Evolutionary conservation across 2,888 invertebrate genomes (phyloP).

Genomic region (Ennomos quercinarius): DNA sequence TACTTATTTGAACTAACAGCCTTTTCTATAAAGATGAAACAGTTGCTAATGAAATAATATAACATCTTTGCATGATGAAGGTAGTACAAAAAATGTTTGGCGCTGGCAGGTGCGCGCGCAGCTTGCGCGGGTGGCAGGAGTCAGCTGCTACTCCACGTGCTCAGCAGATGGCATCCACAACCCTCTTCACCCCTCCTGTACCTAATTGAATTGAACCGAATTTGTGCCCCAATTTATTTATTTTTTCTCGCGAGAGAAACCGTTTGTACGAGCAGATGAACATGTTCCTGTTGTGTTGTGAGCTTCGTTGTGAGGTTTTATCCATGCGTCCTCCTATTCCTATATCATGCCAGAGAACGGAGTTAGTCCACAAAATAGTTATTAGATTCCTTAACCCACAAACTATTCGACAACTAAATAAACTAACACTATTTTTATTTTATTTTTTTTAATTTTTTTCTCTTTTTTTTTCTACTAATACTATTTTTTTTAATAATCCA

Average conservation of each 20-base stretch:
- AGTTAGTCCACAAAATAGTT: too few species aligned
- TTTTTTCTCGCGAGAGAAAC: conserved; percentile 14
- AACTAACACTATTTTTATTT: too few species aligned
- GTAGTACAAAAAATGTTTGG: conserved; percentile 66
- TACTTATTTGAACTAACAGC: too few species aligned
- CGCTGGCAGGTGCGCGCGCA: conserved; percentile 72
- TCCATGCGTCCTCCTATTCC: too few species aligned
- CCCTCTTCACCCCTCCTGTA: conserved; percentile 54
- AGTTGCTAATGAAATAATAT: conserved; percentile 47
- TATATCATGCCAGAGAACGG: background rate
- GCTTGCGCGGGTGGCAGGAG: conserved; percentile 74
- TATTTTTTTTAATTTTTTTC: too few species aligned
- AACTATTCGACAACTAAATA: too few species aligned
- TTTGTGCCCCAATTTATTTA: conserved; percentile 28
- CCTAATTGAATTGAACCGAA: conserved; percentile 41
- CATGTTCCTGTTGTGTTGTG: too few species aligned
- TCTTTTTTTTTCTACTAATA: too few species aligned
- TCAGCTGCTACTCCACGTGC: conserved; percentile 81
- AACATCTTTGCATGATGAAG: conserved; percentile 46
- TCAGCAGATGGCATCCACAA: conserved; percentile 72
- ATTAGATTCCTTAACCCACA: too few species aligned
- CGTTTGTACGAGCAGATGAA: background rate
- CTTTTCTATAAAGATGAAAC: conserved; percentile 25
- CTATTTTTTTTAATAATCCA: too few species aligned
- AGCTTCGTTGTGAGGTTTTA: too few species aligned